phyloP scores from a whole-genome alignment of 2,888 invertebrate species.

The Branchipolynoe longqiensis region DNA sequence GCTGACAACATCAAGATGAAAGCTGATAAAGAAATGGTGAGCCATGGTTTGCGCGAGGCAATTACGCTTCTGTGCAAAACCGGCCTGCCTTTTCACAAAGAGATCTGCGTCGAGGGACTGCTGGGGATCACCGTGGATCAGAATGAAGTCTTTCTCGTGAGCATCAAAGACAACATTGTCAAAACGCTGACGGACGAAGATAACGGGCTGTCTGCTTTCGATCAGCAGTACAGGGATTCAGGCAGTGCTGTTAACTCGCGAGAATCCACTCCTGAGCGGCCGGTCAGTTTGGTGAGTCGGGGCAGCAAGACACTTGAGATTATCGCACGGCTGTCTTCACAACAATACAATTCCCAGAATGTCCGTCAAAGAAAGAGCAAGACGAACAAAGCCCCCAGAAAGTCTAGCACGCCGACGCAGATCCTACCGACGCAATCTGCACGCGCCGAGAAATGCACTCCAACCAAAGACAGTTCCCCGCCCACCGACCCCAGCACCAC shows the following conservation, averaged over 20 bases:
- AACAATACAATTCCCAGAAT: conserved; percentile 3
- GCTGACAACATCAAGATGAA: not conserved
- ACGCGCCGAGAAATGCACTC: too few relatives aligned
- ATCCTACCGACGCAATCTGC: conserved; percentile 27
- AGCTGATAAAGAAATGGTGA: conserved; percentile 47
- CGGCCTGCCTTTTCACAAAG: conserved; percentile 41
- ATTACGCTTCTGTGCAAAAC: conserved; percentile 50
- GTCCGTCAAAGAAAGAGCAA: conserved; percentile 26
- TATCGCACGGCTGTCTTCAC: conserved; percentile 5
- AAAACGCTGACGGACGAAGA: conserved; percentile 46
- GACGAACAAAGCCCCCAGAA: conserved; percentile 31
- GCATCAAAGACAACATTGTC: conserved; percentile 54
- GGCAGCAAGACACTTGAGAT: conserved; percentile 41
- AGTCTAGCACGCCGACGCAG: conserved; percentile 39
- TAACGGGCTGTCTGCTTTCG: conserved; percentile 22
- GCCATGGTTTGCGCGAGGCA: conserved; percentile 45
- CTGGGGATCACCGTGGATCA: conserved; percentile 57
- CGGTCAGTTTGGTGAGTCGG: not conserved
- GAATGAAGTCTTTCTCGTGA: conserved; percentile 48
- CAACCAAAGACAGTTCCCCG: not conserved
- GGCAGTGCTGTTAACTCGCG: conserved; percentile 16
- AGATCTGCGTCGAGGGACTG: conserved; percentile 52
- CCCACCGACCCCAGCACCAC: not conserved
- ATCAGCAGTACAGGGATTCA: conserved; percentile 42
- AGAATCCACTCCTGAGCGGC: conserved; percentile 41